Conservation (phyloP, 2,888 invertebrate species). For the Polydrusus cervinus region DNA sequence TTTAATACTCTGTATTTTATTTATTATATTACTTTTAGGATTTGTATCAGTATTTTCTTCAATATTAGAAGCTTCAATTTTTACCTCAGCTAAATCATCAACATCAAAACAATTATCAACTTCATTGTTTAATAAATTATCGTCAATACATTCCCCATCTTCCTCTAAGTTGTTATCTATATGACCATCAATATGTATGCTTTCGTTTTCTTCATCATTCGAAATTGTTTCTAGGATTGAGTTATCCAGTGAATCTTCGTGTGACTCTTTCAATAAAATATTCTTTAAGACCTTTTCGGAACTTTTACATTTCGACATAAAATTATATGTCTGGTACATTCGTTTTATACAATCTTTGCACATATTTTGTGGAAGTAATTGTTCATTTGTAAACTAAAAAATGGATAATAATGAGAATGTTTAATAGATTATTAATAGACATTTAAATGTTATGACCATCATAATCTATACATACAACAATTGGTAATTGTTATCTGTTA, state of each 20-base stretch:
- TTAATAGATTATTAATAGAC: background rate
- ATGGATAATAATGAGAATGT: background rate
- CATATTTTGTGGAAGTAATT: conserved; percentile 51
- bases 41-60: background rate
- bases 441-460: too few relatives aligned
- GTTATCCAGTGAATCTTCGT: conserved; percentile 13
- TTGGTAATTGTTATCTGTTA: too few relatives aligned
- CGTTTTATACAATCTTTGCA: conserved; percentile 52
- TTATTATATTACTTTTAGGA: conserved; percentile 24
- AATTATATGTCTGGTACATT: conserved; percentile 46
- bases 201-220: conserved; percentile 3
- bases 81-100: conserved; percentile 26
- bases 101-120: conserved; percentile 29
- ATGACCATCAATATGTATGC: background rate
- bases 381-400: conserved; percentile 44
- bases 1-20: conserved; percentile 35
- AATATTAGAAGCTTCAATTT: conserved; percentile 18
- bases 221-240: background rate
- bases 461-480: too few relatives aligned
- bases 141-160: background rate
- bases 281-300: conserved; percentile 40
- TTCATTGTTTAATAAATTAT: conserved; percentile 20
- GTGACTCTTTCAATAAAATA: conserved; percentile 40
- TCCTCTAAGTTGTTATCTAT: conserved; percentile 14
- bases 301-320: conserved; percentile 50